Evolutionary conservation across 1,140 invertebrate genomes (phyloP).

Genomic region (Conopomorpha cramerella): DNA sequence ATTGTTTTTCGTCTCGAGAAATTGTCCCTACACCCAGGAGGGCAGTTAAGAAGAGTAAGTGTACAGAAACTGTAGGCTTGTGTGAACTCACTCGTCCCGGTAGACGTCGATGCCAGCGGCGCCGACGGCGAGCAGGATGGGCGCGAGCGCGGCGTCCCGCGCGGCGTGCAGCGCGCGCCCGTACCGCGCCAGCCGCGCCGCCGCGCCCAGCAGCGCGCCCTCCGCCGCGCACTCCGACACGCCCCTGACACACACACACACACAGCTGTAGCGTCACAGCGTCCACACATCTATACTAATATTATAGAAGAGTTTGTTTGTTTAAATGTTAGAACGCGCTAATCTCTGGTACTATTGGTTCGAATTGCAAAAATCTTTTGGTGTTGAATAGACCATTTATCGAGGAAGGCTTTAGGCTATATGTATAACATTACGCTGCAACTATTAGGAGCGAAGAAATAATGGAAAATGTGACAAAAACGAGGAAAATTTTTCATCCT

Average conservation of each 20-base stretch:
- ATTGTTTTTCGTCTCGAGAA: neutral
- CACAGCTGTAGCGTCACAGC: no score
- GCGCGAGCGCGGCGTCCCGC: slow-evolving; percentile 90
- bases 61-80: neutral
- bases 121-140: slow-evolving; percentile 94
- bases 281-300: neutral
- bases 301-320: neutral
- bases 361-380: no score
- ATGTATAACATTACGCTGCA: no score
- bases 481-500: no score
- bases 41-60: neutral
- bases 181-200: slow-evolving; percentile 95
- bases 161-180: slow-evolving; percentile 93
- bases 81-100: slow-evolving; percentile 71
- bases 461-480: no score
- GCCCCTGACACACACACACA: no score
- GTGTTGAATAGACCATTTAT: no score
- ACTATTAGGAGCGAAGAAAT: no score
- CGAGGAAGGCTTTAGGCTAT: no score
- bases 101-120: slow-evolving; percentile 92
- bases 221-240: slow-evolving; percentile 45
- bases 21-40: neutral
- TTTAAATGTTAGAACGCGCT: neutral
- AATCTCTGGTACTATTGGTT: no score
- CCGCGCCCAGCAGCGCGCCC: slow-evolving; percentile 97